phyloP scores from a whole-genome alignment of 2,113 vertebrate genomes.

The Grallaria varia region DNA sequence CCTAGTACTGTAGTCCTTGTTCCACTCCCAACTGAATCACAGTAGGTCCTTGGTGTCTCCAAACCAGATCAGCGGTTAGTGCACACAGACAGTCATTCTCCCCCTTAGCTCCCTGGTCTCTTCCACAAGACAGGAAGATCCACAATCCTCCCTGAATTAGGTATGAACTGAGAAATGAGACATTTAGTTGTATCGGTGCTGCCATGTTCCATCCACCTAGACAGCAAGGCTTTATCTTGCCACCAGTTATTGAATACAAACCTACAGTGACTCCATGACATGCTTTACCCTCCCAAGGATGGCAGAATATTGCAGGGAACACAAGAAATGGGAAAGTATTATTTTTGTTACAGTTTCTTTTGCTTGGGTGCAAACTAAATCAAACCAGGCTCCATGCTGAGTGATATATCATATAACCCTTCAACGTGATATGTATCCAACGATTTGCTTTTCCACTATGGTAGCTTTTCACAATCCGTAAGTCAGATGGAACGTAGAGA shows the following conservation, averaged over 20 bases:
- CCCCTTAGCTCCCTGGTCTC: neutral
- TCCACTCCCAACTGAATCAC: slow-evolving; percentile 41
- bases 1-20: neutral
- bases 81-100: neutral
- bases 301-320: neutral
- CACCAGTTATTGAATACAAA: slow-evolving; percentile 18
- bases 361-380: slow-evolving; percentile 51
- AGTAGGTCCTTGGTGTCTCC: slow-evolving; percentile 44
- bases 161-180: neutral
- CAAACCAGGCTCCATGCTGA: slow-evolving; percentile 43
- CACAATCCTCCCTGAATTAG: neutral
- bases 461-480: slow-evolving; percentile 62
- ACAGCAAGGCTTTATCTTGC: neutral
- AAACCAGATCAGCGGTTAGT: slow-evolving; percentile 37
- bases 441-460: slow-evolving; percentile 55
- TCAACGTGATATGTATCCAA: slow-evolving; percentile 42
- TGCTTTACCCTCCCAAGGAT: neutral
- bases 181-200: neutral
- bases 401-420: slow-evolving; percentile 53
- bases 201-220: neutral
- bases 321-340: slow-evolving; percentile 16
- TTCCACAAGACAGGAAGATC: neutral
- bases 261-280: neutral
- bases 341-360: slow-evolving; percentile 47
- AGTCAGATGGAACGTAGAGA: slow-evolving; percentile 29